Evolutionary conservation across 2,113 vertebrate species (phyloP), one percentile per base, ranked within the genome.

Genomic region (Epinephelus cyanopodus): DNA sequence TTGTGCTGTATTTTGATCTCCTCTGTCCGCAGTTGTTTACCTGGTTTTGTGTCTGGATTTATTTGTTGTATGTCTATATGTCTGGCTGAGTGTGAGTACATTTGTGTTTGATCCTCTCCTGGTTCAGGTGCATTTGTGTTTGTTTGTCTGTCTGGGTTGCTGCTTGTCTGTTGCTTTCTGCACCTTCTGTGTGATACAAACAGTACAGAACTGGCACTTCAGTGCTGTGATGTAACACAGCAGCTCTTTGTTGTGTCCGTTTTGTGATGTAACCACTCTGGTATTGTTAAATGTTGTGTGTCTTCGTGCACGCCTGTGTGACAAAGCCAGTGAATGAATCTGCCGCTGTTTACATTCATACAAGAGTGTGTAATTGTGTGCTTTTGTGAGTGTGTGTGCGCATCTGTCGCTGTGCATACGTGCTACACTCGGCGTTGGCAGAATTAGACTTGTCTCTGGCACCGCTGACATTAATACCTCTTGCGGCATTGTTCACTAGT

Each of bases 381-480:
- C 4, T n/a, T 56, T 45, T 77, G 39, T 48, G 23, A 6, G 33
- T 84, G 33, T 14, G 29, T 54, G 18, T 45, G 12, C 33, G 52
- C 10, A n/a, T 70, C 13, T 63, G 62, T 54, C 13, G 13, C 47
- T 0, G 33, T 56, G 39, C 61, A 56, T 77, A 65, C 14, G 60
- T 69, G 39, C 42, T 23, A 3, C 78, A 18, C 65, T 52, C 7
- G 7, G 47, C 19, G 33, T 33, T 45, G 54, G 57, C 78, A 75
- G 63, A 86, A 76, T 86, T 65, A 60, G 70, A 86, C 48, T n/a
- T 9, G 64, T 86, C 79, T 77, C 50, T 27, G n/a, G 79, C 69
- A 29, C 52, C 1, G 53, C 74, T 82, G 88, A 92, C 79, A 84
- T 86, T 62, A 82, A 87, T 80, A 86, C 81, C 79, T 79, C 62